Conservation (phyloP, 2,797 vertebrate genomes). For the Microchirus variegatus region DNA sequence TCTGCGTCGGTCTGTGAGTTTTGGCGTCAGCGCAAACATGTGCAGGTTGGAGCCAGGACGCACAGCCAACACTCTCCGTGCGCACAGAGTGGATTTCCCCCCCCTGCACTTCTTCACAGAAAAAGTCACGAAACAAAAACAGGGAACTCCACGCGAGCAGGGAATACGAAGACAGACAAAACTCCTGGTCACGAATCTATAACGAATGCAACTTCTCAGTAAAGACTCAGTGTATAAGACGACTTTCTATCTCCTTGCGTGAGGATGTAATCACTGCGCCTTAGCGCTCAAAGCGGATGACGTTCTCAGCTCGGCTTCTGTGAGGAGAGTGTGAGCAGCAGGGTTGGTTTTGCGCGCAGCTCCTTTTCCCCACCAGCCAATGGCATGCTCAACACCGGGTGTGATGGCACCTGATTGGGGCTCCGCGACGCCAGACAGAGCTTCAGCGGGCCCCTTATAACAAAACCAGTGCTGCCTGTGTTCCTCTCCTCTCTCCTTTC, state of each 20-base stretch:
- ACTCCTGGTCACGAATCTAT: conserved; percentile 8
- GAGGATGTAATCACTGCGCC: conserved; percentile 68
- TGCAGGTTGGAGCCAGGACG: conserved; percentile 68
- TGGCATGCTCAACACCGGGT: conserved; percentile 70
- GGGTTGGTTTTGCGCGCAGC: conserved; percentile 93
- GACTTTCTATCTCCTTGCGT: conserved; percentile 57
- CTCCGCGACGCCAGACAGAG: conserved; percentile 73
- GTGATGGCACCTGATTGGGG: conserved; percentile 82
- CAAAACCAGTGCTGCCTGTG: conserved; percentile 73
- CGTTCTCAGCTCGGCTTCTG: conserved; percentile 91
- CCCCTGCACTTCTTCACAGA: conserved; percentile 46
- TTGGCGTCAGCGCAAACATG: conserved; percentile 76
- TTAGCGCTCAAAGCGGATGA: conserved; percentile 77
- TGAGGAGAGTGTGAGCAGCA: conserved; percentile 84
- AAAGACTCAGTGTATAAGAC: conserved; percentile 17
- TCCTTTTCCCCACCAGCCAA: conserved; percentile 81
- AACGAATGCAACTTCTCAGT: conserved; percentile 33
- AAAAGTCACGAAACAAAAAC: conserved; percentile 66
- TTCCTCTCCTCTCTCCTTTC: conserved; percentile 29
- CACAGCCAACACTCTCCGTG: conserved; percentile 63
- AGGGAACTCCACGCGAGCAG: conserved; percentile 54
- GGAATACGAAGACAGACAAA: conserved; percentile 4
- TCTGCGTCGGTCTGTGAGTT: conserved; percentile 76
- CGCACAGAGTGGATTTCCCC: conserved; percentile 48
- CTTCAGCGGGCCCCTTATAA: conserved; percentile 68